These are phyloP conservation scores for Lasioglossum calceatum DNA, from an alignment of 2,888 invertebrate genomes.

Conservation along the genomic window DNA sequence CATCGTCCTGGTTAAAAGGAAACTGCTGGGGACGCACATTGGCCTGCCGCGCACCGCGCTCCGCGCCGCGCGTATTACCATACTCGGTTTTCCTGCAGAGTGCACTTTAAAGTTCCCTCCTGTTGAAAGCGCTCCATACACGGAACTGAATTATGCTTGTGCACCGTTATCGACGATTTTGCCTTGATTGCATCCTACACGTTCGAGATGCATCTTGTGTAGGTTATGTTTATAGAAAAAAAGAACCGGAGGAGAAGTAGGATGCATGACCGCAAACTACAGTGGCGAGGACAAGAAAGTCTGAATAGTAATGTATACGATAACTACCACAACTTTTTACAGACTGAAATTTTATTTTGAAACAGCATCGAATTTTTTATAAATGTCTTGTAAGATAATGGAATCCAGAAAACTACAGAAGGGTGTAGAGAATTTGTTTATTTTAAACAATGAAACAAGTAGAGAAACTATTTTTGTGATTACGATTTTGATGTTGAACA, in stretches of 20 bases:
- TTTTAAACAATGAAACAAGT: no score
- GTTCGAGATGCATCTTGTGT: constrained; percentile 8
- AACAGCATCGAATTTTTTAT: background rate
- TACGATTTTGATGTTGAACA: no score
- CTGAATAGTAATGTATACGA: background rate
- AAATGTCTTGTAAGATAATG: no score
- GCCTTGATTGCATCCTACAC: constrained; percentile 19
- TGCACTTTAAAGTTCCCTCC: constrained; percentile 11
- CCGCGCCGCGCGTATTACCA: constrained; percentile 36
- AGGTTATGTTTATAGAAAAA: background rate
- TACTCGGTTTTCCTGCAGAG: constrained; percentile 22
- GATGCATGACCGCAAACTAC: background rate
- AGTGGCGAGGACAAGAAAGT: background rate
- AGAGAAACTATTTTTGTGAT: no score
- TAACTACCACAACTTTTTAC: no score
- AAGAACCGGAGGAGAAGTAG: background rate
- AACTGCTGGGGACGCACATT: constrained; percentile 25
- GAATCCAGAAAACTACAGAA: no score
- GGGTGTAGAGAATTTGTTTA: background rate
- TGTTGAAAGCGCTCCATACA: constrained; percentile 14
- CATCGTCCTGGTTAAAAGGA: constrained; percentile 30
- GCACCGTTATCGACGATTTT: constrained; percentile 32
- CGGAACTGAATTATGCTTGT: constrained; percentile 26
- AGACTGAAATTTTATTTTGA: background rate
- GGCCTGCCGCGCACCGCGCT: constrained; percentile 5